Base-by-base conservation (phyloP, 2,797 vertebrate genomes). In the Coluber constrictor region DNA sequence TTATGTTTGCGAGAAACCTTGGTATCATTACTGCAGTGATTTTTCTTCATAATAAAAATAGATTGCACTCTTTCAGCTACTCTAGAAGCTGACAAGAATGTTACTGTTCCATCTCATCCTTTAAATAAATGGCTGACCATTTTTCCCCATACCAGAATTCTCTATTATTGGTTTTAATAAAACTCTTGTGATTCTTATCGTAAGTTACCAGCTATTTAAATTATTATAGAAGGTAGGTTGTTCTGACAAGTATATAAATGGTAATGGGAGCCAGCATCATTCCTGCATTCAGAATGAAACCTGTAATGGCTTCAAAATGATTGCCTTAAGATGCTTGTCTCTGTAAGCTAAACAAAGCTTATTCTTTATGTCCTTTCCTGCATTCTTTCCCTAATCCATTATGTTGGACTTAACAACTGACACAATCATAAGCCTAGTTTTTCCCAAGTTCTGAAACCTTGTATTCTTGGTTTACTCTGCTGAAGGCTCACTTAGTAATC, bases 131-230 rank as follows among this genome's bases (percentile, higher is more conserved):
- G 86, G 37, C 86, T 94, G 95, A 87, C 86, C 92, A 2, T 95
- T 96, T 59, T 59, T 3, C 94, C 92, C 32, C 25, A 25, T 2
- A 51, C 16, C 89, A 37, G 16, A 27, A 57, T 94, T 94, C 57
- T 94, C 23, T 83, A 27, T 54, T 83, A 32, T 95, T 93, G 51
- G 25, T 55, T 63, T 89, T 56, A 96, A 94, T 95, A 94, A 96
- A 93, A 57, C 23, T 94, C 88, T 94, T 54, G n/a, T 59, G 51
- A 89, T 27, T 87, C 93, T 93, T 86, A 47, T 61, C 91, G 25
- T 18, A 3, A 93, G 66, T 93, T 29, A 95, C 87, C 95, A 96
- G 87, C 47, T 25, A 88, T 94, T 96, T 94, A 95, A 95, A 95
- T 93, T 61, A 93, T 94, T 94, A 86, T 94, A 90, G 92, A 93